A percentile compares a stretch with the other conserved stretches of the same genome.
These are phyloP conservation scores for Paguma larvata DNA, from an alignment of 2,797 vertebrate species.

Conservation along the genomic window DNA sequence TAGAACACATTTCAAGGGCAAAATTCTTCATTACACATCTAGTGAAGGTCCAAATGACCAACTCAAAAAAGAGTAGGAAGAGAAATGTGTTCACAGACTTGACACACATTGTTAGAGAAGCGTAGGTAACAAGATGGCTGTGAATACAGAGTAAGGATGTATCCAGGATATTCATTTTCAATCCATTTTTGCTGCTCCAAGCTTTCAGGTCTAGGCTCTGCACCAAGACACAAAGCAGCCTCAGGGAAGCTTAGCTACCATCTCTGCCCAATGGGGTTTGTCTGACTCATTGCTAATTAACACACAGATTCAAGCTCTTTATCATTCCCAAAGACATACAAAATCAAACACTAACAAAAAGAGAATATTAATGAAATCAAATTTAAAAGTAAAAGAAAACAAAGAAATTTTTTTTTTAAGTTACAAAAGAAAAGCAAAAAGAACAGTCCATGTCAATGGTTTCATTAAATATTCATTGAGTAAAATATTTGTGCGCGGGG, in stretches of 20 bases:
- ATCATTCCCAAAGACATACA: not conserved
- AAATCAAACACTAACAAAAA: not conserved
- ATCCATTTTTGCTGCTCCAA: not conserved
- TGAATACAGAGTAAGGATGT: not conserved
- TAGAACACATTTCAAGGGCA: constrained; percentile 54
- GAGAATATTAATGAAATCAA: not conserved
- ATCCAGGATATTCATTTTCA: not conserved
- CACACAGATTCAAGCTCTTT: not conserved
- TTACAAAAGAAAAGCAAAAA: not conserved
- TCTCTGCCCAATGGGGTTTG: not conserved
- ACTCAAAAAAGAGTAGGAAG: not conserved
- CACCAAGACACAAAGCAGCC: not conserved
- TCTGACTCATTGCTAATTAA: not conserved
- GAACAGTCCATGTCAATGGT: not conserved
- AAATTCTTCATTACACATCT: constrained; percentile 6
- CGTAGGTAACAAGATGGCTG: not conserved
- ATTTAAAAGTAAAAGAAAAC: constrained; percentile 6
- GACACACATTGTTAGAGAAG: not conserved
- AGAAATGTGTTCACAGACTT: not conserved
- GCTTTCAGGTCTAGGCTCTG: not conserved
- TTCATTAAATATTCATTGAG: not conserved
- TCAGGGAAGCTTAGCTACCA: not conserved
- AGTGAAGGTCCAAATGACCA: not conserved
- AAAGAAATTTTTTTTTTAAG: not conserved
- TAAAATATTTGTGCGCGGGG: not conserved